Conservation (phyloP, 1,140 invertebrate genomes). For the Hermetia illucens region DNA sequence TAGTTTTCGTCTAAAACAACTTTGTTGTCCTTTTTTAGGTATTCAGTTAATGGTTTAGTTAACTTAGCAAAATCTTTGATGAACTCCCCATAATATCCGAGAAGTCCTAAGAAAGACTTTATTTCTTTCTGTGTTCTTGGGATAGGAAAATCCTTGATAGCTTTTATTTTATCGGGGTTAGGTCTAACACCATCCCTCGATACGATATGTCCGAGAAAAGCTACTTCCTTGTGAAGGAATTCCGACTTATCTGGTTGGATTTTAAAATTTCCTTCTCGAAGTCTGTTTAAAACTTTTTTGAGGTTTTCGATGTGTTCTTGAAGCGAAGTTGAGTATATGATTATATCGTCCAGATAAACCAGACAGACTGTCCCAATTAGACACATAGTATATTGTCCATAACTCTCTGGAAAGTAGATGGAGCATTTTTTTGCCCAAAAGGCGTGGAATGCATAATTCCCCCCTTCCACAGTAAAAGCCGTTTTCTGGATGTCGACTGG, state of each 20-base stretch:
- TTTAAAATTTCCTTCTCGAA: conserved; percentile 13
- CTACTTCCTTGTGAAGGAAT: conserved; percentile 15
- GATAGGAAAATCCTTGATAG: conserved; percentile 10
- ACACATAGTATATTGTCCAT: conserved; percentile 12
- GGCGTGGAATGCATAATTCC: conserved; percentile 13
- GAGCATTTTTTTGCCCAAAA: conserved; percentile 12
- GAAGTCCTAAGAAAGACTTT: conserved; percentile 10
- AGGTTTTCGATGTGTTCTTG: conserved; percentile 15
- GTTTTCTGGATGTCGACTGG: conserved; percentile 24
- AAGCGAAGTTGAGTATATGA: conserved; percentile 7
- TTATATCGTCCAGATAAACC: conserved; percentile 7
- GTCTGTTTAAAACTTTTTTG: conserved; percentile 20
- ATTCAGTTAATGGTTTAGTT: conserved; percentile 1
- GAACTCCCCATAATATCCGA: conserved; percentile 9
- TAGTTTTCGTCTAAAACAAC: neutral
- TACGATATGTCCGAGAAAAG: conserved; percentile 19
- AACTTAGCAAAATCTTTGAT: conserved; percentile 11
- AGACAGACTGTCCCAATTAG: conserved; percentile 1
- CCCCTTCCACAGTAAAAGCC: conserved; percentile 21
- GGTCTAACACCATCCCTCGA: too few relatives aligned
- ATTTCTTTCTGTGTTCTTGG: conserved; percentile 9
- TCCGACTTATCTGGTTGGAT: conserved; percentile 13
- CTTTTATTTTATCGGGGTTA: conserved; percentile 10
- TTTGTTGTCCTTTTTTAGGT: too few relatives aligned
- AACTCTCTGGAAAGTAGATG: conserved; percentile 17